These are phyloP conservation scores for Alosa alosa DNA, from an alignment of 2,113 vertebrate genomes.

Conservation along the genomic window DNA sequence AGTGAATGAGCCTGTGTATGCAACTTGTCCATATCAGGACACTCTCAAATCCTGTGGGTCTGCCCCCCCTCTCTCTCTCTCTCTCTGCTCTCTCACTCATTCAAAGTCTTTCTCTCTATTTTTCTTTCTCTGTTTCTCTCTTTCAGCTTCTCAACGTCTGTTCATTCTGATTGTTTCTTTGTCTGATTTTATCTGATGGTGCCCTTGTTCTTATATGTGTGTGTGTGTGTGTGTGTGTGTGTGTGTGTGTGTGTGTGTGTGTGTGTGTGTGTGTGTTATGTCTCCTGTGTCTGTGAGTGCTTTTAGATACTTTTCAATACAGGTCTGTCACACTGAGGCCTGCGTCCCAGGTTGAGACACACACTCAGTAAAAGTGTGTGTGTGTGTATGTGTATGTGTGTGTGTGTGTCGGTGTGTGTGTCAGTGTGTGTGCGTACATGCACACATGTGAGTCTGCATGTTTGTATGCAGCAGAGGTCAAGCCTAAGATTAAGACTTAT, in stretches of 20 bases:
- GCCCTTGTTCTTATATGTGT: background rate
- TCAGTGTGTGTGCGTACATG: background rate
- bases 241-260: background rate
- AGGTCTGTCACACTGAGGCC: background rate
- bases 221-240: background rate
- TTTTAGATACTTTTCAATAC: background rate
- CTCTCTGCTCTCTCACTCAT: background rate
- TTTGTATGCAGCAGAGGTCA: background rate
- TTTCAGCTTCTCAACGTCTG: background rate
- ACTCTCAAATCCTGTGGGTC: background rate
- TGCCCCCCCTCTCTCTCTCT: background rate
- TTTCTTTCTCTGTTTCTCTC: background rate
- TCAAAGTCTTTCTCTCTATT: background rate
- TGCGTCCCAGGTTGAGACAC: background rate
- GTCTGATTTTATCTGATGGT: background rate
- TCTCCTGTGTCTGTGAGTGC: background rate
- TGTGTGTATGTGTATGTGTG: background rate
- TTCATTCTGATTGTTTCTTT: background rate
- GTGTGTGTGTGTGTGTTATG: conserved; percentile 2
- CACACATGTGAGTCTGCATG: background rate
- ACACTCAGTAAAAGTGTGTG: background rate
- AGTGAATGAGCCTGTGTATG: background rate
- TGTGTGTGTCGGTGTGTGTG: background rate
- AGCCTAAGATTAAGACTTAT: conserved; percentile 29
- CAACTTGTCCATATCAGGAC: conserved; percentile 13